Base-by-base conservation (phyloP, 2,113 vertebrate genomes). In the Galbula dea region DNA sequence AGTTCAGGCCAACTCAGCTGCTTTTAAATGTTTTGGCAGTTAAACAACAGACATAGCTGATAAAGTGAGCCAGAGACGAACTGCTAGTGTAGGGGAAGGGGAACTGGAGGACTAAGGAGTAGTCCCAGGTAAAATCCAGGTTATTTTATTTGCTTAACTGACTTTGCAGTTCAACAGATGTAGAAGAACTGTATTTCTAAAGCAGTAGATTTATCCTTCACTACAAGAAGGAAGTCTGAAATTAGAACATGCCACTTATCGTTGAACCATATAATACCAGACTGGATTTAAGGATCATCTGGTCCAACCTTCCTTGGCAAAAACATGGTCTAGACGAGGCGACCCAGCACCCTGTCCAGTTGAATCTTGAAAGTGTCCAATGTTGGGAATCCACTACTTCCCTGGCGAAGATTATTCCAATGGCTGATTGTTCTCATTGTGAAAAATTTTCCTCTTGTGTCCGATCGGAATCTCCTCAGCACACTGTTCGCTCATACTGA, bases 11-110 rank as follows among this genome's bases (percentile, higher is more conserved):
- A 93, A 18, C 51, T 94, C 75, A 45, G 51, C 48, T 88, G 67
- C 86, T 83, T 91, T 94, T 59, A 91, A 91, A 34, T 87, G 63
- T 78, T 71, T 92, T 90, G 78, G 91, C 84, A 71, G 82, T 76
- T 83, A 46, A 36, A 61, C 49, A 93, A 27, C 41, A 62, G 69
- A 48, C 80, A 92, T 76, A 88, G 66, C 39, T 95, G 51, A 55
- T 91, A 84, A 94, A 71, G 81, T 87, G 74, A 95, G 46, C 37
- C 34, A 55, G 54, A 69, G 67, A 80, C 51, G 34, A 91, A 6
- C 43, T 77, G 36, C 45, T 78, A 68, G n/a, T 10, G 15, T 51
- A 63, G 86, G 30, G 49, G 41, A 61, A 58, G 34, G 49, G 72
- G 52, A 76, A 52, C 49, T 76, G n/a, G 43, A 32, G 34, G 43